These are phyloP conservation scores for Aplocera efformata DNA, from an alignment of 2,888 invertebrate genomes.

Conservation along the genomic window DNA sequence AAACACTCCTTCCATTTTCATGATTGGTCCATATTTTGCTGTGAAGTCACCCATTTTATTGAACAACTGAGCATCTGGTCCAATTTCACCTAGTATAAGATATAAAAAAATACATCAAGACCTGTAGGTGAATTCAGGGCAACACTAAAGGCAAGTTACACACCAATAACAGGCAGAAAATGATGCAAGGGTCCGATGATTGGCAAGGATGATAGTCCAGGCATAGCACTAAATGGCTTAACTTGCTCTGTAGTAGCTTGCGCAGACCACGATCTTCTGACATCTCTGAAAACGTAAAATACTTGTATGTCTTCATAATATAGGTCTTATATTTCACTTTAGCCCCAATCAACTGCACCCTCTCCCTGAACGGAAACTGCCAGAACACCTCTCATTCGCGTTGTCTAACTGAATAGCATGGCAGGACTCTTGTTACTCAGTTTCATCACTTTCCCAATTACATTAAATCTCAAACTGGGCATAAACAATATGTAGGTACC, in stretches of 20 bases:
- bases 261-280: background rate
- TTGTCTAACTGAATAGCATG: no score
- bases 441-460: no score
- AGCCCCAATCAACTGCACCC: no score
- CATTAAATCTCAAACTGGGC: no score
- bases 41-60: conserved; percentile 41
- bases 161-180: conserved; percentile 44
- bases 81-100: conserved; percentile 47
- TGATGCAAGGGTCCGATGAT: conserved; percentile 40
- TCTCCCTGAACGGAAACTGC: no score
- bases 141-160: conserved; percentile 4
- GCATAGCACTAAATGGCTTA: conserved; percentile 36
- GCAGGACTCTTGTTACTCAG: no score
- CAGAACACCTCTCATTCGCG: no score
- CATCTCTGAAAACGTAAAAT: background rate
- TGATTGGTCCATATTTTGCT: conserved; percentile 54
- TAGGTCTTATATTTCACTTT: no score
- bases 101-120: conserved; percentile 6
- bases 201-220: conserved; percentile 37
- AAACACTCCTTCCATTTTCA: conserved; percentile 57
- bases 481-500: no score
- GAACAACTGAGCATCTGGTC: conserved; percentile 45
- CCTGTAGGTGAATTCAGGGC: no score
- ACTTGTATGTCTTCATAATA: background rate
- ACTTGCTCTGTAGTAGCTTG: conserved; percentile 5